These are phyloP conservation scores for Sylvia atricapilla DNA, from an alignment of 2,113 vertebrate species.

Conservation along the genomic window DNA sequence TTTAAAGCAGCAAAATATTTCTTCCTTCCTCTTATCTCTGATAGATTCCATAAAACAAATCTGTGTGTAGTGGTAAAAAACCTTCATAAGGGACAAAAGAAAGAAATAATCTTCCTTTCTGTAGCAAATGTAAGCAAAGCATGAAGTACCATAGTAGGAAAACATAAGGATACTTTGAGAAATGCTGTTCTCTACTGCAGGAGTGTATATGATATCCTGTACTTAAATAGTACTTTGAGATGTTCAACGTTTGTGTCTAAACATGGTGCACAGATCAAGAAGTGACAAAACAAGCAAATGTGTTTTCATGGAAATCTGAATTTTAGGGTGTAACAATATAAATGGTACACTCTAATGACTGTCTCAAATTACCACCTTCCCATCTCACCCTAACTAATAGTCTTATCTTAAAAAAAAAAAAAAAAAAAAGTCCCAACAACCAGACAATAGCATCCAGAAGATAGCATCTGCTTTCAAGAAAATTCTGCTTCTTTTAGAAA, in stretches of 20 bases:
- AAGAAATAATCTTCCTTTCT: background rate
- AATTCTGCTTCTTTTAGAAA: background rate
- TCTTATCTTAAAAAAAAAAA: background rate
- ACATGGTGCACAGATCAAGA: background rate
- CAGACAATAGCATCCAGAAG: background rate
- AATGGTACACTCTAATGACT: background rate
- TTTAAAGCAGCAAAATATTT: background rate
- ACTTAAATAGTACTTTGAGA: background rate
- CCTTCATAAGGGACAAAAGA: background rate
- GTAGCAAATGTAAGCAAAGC: background rate
- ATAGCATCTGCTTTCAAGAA: background rate
- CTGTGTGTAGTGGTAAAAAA: background rate
- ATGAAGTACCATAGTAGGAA: background rate
- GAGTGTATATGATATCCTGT: background rate
- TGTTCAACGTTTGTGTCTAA: accelerated
- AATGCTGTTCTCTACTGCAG: background rate
- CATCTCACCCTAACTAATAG: background rate
- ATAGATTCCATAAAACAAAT: background rate
- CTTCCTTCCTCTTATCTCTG: background rate
- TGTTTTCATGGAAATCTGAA: background rate
- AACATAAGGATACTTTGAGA: background rate
- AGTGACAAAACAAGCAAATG: background rate
- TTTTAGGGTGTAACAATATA: background rate
- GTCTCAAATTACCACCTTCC: background rate
- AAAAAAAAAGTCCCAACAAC: background rate